These are phyloP conservation scores for Sebastes diploproa DNA, from an alignment of 2,797 vertebrate species.

Conservation along the genomic window DNA sequence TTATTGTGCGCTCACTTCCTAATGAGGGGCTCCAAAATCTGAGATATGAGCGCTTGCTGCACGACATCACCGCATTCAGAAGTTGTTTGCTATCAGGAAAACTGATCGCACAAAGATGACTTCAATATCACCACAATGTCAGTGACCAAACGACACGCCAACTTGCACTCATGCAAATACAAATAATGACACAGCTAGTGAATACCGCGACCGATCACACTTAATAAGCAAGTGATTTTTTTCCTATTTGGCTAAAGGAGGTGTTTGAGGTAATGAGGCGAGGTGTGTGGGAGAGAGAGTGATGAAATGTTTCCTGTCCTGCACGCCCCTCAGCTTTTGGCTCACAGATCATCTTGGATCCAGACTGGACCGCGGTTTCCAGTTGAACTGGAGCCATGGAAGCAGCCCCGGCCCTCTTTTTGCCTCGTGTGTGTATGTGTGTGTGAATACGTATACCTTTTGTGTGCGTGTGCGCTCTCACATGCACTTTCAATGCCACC, in stretches of 20 bases:
- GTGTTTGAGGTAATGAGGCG: slow-evolving; percentile 63
- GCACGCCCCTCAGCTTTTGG: slow-evolving; percentile 69
- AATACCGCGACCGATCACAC: slow-evolving; percentile 24
- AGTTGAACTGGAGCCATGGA: slow-evolving; percentile 76
- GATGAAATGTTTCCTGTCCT: slow-evolving; percentile 68
- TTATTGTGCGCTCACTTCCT: slow-evolving; percentile 40
- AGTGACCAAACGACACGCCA: not conserved
- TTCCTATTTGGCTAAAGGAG: slow-evolving; percentile 53
- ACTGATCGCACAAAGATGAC: not conserved
- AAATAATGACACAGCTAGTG: slow-evolving; percentile 25
- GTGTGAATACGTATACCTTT: not conserved
- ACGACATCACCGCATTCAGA: slow-evolving; percentile 1
- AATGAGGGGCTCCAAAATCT: slow-evolving; percentile 44
- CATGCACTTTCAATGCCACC: slow-evolving; percentile 55
- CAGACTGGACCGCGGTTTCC: slow-evolving; percentile 69
- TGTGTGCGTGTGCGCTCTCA: not conserved
- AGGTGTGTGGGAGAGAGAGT: slow-evolving; percentile 51
- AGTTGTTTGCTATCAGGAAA: not conserved
- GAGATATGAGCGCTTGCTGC: not conserved
- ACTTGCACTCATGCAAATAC: not conserved
- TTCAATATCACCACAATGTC: slow-evolving; percentile 20
- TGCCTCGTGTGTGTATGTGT: slow-evolving; percentile 15
- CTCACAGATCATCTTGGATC: slow-evolving; percentile 69
- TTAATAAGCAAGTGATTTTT: slow-evolving; percentile 46
- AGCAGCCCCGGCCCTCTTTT: slow-evolving; percentile 50